phyloP scores from a whole-genome alignment of 2,113 vertebrate genomes.

The Ptilorrhoa leucosticta region DNA sequence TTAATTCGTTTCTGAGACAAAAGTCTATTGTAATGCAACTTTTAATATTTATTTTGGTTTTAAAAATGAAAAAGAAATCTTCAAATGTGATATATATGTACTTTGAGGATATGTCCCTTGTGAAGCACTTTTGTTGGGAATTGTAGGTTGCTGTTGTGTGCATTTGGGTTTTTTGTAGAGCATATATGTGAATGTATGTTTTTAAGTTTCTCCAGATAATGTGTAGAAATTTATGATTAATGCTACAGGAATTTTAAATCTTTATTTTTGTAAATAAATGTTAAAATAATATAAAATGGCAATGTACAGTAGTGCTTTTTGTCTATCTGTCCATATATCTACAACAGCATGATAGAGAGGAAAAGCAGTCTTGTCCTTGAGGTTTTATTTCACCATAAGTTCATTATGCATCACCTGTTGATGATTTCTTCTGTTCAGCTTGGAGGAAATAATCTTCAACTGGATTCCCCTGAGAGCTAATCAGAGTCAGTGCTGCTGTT shows the following conservation, averaged over 20 bases:
- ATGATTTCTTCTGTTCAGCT: neutral
- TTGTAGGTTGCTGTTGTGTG: accelerated
- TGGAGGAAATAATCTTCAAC: neutral
- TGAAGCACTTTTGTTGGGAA: neutral
- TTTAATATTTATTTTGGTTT: neutral
- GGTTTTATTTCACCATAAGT: neutral
- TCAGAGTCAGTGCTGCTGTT: neutral
- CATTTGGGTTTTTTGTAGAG: neutral
- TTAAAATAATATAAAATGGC: neutral
- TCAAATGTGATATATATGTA: neutral
- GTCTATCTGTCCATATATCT: neutral
- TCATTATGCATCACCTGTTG: neutral
- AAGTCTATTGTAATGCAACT: neutral
- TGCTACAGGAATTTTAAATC: neutral
- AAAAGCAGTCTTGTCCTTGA: neutral
- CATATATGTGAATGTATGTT: neutral
- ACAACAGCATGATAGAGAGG: neutral
- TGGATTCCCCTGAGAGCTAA: conserved; percentile 29
- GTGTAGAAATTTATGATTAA: neutral
- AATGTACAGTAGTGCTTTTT: neutral
- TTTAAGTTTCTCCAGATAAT: neutral
- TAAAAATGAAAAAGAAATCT: neutral
- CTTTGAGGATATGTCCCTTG: neutral
- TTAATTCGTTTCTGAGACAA: neutral
- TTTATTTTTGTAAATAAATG: neutral